These are phyloP conservation scores for Drosophila pallidifrons DNA, from an alignment of 1,140 invertebrate species.

Conservation along the genomic window DNA sequence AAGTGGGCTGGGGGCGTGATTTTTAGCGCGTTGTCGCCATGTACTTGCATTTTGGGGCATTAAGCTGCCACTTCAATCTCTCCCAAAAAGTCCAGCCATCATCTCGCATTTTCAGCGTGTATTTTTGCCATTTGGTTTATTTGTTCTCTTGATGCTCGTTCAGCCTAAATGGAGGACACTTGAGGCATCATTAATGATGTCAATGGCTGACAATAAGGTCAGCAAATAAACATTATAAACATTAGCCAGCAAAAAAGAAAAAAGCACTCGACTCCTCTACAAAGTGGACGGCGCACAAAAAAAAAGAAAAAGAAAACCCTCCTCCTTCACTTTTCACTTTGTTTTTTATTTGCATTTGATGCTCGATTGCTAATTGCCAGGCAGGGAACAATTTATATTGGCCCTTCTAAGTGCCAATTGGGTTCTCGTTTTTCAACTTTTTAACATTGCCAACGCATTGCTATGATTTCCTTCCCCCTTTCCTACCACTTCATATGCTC, in stretches of 20 bases:
- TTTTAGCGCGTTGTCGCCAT: slow-evolving; percentile 39
- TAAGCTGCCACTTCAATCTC: slow-evolving; percentile 27
- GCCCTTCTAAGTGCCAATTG: slow-evolving; percentile 31
- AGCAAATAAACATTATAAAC: slow-evolving; percentile 50
- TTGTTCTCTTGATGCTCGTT: slow-evolving; percentile 40
- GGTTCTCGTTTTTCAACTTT: slow-evolving; percentile 14
- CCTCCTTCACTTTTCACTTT: slow-evolving; percentile 12
- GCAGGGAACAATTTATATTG: slow-evolving; percentile 12
- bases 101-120: slow-evolving; percentile 10
- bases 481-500: too few relatives aligned
- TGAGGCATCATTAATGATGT: slow-evolving; percentile 79
- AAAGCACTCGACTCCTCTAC: slow-evolving; percentile 1
- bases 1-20: slow-evolving; percentile 33
- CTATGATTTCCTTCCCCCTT: slow-evolving; percentile 45
- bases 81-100: neutral
- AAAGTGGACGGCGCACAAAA: slow-evolving; percentile 32
- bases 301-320: neutral
- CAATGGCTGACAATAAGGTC: slow-evolving; percentile 71
- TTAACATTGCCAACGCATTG: slow-evolving; percentile 30
- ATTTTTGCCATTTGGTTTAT: slow-evolving; percentile 49
- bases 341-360: slow-evolving; percentile 50
- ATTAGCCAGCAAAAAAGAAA: slow-evolving; percentile 16
- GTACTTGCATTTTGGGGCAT: slow-evolving; percentile 58
- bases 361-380: slow-evolving; percentile 46
- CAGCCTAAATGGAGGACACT: slow-evolving; percentile 74